Base-by-base conservation (phyloP, 2,888 invertebrate species). In the Sesia bembeciformis region DNA sequence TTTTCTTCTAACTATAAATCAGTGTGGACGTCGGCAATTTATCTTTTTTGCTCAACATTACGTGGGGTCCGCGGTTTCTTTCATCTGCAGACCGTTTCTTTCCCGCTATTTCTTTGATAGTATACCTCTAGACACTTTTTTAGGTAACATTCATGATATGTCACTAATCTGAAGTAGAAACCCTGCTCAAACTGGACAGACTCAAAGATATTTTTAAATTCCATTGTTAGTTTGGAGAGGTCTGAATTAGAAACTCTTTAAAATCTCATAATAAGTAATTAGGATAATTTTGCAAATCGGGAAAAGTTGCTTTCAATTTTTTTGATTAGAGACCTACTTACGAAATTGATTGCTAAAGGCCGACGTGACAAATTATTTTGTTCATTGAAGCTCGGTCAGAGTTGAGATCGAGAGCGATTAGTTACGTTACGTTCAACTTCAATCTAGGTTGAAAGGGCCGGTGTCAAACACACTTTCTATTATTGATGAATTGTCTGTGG, bases 1-100 rank as follows among this genome's bases (percentile, higher is more conserved):
- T 69, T 64, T 65, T 68, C 59, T 58, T 61, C 58, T 60, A 61
- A 62, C 69, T 63, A 81, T 81, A 78, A 81, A 81, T 81, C 80
- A 76, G 70, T 52, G 65, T 53, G 62, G 67, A 65, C 66, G 62
- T 52, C 52, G 41, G 66, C 68, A 64, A 81, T 81, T 77, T 78
- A 80, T 81, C 74, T 78, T 64, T 59, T 52, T 61, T 57, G 57
- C 46, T 56, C 58, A 64, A 66, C 61, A 65, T 65, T 61, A 69
- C 63, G 68, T 63, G 57, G 62, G 61, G 58, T 40, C 23, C 40
- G 52, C n/a, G 39, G 61, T 54, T 56, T 53, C 60, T 58, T 54
- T 59, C 54, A 52, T 49, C 51, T 56, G 56, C 52, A 49, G 52
- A 56, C 55, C 53, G 53, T 51, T 52, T 52, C 49, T 53, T 51